A percentile compares a stretch with the other conserved stretches of the same genome.
phyloP scores from a whole-genome alignment of 2,888 invertebrate genomes.

The Brachylomia viminalis region DNA sequence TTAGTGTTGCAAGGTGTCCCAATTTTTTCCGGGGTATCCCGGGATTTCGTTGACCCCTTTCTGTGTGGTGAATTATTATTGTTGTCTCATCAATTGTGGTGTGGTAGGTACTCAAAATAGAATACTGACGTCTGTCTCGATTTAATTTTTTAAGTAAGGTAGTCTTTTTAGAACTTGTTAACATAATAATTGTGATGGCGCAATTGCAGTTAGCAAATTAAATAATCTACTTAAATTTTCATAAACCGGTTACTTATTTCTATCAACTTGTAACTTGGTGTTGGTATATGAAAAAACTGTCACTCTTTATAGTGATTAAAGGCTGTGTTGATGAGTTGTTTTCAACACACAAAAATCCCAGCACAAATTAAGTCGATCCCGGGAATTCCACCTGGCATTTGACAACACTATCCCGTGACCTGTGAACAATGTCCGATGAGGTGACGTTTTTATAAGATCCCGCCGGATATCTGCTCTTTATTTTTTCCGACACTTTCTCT shows the following conservation, averaged over 20 bases:
- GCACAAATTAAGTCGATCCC: conserved; percentile 1
- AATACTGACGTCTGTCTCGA: neutral
- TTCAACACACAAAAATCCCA: neutral
- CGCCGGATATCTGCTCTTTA: conserved; percentile 66
- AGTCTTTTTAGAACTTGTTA: neutral
- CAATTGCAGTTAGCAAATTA: neutral
- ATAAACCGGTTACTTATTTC: neutral
- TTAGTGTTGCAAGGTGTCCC: conserved; percentile 65
- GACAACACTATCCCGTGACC: conserved; percentile 66
- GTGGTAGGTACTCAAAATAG: neutral
- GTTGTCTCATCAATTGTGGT: no score
- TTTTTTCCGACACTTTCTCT: conserved; percentile 68
- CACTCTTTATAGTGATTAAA: neutral
- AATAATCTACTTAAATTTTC: neutral
- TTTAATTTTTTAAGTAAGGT: conserved; percentile 12
- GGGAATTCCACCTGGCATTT: conserved; percentile 19
- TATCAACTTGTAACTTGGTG: neutral
- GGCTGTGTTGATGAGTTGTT: neutral
- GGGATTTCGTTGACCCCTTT: conserved; percentile 30
- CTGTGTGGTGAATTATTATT: conserved; percentile 14
- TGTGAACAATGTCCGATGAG: conserved; percentile 74
- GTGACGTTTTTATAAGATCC: conserved; percentile 74
- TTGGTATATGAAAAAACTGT: neutral
- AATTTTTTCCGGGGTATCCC: conserved; percentile 44
- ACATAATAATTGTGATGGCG: neutral